Percentiles rank a stretch among this genome's conserved stretches.
Conservation (phyloP, 2,888 invertebrate genomes). For the Philonicus albiceps region DNA sequence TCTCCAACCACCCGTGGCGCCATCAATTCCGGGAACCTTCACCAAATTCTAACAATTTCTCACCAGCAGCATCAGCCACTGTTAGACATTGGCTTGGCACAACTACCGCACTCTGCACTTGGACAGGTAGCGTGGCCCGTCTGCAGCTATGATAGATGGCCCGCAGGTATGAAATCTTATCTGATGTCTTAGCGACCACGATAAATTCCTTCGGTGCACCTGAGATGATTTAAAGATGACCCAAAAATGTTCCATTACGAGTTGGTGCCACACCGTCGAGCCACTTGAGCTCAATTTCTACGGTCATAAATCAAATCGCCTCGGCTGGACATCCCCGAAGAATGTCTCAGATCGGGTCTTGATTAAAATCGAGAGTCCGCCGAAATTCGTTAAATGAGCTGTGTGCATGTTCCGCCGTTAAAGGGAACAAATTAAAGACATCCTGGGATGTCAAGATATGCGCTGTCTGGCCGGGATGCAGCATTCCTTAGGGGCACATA, state of each 20-base stretch:
- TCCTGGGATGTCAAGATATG: background rate
- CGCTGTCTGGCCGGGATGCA: background rate
- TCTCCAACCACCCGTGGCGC: background rate
- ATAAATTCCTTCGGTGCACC: background rate
- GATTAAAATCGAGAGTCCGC: background rate
- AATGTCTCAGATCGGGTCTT: background rate
- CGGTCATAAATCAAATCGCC: background rate
- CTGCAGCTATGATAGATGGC: background rate
- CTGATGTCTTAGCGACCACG: background rate
- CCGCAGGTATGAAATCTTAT: background rate
- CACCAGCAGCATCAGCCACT: background rate
- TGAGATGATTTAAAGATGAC: slow-evolving; percentile 22
- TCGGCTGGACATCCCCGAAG: background rate
- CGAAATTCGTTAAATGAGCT: background rate
- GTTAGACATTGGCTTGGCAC: background rate
- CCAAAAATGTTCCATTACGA: background rate
- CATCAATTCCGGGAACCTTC: background rate
- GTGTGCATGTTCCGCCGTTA: background rate
- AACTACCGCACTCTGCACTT: background rate
- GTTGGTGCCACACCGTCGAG: background rate
- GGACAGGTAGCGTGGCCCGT: background rate
- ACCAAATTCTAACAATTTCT: background rate
- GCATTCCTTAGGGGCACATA: background rate
- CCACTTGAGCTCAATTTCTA: background rate
- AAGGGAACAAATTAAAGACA: slow-evolving; percentile 14